A percentile compares a stretch with the other conserved stretches of the same genome.
phyloP scores from a whole-genome alignment of 2,888 invertebrate species.

The Drosophila ustulata region DNA sequence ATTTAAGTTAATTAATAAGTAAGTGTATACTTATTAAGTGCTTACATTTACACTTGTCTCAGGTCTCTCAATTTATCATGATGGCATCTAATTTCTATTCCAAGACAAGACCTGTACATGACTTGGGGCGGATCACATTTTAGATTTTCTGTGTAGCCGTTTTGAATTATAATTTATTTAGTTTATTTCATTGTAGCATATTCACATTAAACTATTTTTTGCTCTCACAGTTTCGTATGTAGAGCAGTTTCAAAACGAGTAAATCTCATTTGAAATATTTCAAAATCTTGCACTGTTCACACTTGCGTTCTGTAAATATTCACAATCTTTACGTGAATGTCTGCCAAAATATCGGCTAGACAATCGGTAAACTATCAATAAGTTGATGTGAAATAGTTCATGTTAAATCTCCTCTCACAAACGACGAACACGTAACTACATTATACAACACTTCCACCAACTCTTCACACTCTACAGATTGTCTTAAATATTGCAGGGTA shows the following conservation, averaged over 20 bases:
- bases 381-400: slow-evolving; percentile 2
- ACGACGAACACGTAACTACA: slow-evolving; percentile 17
- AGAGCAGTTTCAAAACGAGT: slow-evolving; percentile 1
- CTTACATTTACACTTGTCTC: slow-evolving; percentile 35
- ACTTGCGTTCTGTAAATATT: slow-evolving; percentile 38
- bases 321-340: slow-evolving; percentile 5
- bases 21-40: slow-evolving; percentile 49
- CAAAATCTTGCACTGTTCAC: slow-evolving; percentile 8
- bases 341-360: slow-evolving; percentile 3
- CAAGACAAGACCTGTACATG: background rate
- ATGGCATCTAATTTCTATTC: slow-evolving; percentile 1
- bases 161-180: background rate
- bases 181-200: background rate
- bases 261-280: slow-evolving; percentile 3
- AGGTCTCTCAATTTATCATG: slow-evolving; percentile 4
- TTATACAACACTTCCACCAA: background rate
- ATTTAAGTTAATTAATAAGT: slow-evolving; percentile 57
- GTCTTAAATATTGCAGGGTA: slow-evolving; percentile 42
- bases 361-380: slow-evolving; percentile 9
- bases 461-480: slow-evolving; percentile 30
- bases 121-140: slow-evolving; percentile 7
- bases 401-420: slow-evolving; percentile 3
- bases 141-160: background rate
- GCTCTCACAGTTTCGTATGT: slow-evolving; percentile 12
- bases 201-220: slow-evolving; percentile 17